Base-by-base conservation (phyloP, 2,113 vertebrate species). In the Alosa alosa region DNA sequence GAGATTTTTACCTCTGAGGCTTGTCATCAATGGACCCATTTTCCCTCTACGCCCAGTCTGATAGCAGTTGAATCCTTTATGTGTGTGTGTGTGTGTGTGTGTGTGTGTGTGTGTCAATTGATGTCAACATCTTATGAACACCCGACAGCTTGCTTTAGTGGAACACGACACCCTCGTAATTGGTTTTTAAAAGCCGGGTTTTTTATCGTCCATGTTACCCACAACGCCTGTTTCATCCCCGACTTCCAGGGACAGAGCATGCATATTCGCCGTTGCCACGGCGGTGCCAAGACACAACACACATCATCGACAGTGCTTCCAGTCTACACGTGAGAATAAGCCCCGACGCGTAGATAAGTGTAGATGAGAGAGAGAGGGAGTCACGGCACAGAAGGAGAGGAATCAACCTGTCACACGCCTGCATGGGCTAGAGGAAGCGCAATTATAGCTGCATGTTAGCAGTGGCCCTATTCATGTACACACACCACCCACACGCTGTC, bases 111-210 rank as follows among this genome's bases (percentile, higher is more conserved):
- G 72, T 78, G 10, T 36, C 11, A 25, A 2, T 64, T 64, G 60
- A 64, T 8, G 22, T 64, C n/a, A 5, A 78, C 72, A 78, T 78
- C 72, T 78, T 78, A 39, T 10, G 31, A 78, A 36, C 72, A 39
- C 13, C 10, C 11, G 36, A 17, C 72, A 39, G 72, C 36, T 78
- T 78, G 72, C 25, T 2, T 78, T 41, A 41, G 72, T 17, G 31
- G 72, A 78, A 78, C 72, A 78, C 72, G 72, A 78, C 72, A 78
- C 31, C 25, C 72, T 78, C 4, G 4, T 78, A 78, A 78, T 78
- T 78, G 72, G 72, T 78, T 78, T 78, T 78, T 78, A 78, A 78
- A 78, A 78, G 72, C 10, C 72, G 11, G 10, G 31, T 13, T 78
- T 78, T 78, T 78, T 31, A 41, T 78, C 31, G 31, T 15, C 72